Conservation (phyloP, 2,113 vertebrate genomes). For the Urocitellus parryii region DNA sequence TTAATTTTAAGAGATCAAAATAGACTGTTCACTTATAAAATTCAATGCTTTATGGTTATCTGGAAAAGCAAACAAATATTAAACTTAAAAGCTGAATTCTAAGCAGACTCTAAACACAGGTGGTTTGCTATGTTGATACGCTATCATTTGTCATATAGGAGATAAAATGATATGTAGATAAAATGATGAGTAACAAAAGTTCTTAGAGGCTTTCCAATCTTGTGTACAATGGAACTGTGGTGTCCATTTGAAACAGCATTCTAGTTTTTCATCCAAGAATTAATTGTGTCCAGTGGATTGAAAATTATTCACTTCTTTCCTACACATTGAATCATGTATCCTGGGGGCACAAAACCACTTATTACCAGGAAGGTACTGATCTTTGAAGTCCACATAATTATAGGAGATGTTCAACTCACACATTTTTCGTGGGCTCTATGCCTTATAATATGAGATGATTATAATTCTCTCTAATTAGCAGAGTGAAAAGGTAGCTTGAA, state of each 20-base stretch:
- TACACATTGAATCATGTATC: not conserved
- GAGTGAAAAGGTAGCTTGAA: not conserved
- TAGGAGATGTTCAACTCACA: not conserved
- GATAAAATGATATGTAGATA: not conserved
- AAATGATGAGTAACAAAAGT: rapidly evolving
- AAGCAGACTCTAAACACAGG: not conserved
- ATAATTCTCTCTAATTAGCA: slow-evolving; percentile 32
- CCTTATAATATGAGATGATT: not conserved
- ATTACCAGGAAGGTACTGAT: not conserved
- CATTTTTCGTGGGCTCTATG: not conserved
- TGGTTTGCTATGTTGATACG: not conserved
- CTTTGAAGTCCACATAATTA: slow-evolving; percentile 55
- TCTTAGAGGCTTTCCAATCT: not conserved
- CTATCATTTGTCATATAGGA: not conserved
- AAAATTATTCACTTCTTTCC: not conserved
- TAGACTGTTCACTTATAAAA: not conserved
- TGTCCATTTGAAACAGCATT: not conserved
- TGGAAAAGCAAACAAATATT: not conserved
- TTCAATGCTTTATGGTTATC: not conserved
- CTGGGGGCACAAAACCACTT: not conserved
- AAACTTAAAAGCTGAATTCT: not conserved
- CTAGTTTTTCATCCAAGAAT: not conserved
- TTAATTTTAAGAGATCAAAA: not conserved
- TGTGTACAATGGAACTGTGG: not conserved
- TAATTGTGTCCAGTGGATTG: not conserved